Conservation (phyloP, 2,888 invertebrate species). For the Lysandra coridon region DNA sequence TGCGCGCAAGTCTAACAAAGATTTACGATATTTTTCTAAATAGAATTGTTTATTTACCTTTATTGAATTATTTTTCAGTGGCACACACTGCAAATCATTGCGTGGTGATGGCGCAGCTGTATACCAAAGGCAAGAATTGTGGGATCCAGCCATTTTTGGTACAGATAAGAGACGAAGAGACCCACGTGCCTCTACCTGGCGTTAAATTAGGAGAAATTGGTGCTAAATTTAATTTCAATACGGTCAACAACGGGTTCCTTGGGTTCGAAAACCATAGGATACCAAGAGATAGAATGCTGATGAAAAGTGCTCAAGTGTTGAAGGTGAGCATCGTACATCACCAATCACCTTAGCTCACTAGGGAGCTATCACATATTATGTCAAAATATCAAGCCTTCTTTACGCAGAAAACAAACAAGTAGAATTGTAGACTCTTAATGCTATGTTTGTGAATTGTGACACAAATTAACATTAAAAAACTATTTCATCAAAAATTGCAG, state of each 20-base stretch:
- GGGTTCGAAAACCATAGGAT: slow-evolving; percentile 93
- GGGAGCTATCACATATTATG: too few relatives aligned
- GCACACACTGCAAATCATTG: slow-evolving; percentile 95
- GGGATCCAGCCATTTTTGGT: slow-evolving; percentile 97
- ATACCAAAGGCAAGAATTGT: slow-evolving; percentile 87
- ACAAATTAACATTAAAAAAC: too few relatives aligned
- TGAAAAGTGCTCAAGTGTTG: slow-evolving; percentile 93
- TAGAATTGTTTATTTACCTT: background rate
- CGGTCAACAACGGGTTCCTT: slow-evolving; percentile 95
- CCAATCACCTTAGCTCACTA: too few relatives aligned
- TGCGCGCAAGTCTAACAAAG: too few relatives aligned
- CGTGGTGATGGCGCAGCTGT: slow-evolving; percentile 94
- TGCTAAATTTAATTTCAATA: slow-evolving; percentile 93
- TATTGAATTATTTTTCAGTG: slow-evolving; percentile 77
- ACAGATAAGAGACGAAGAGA: slow-evolving; percentile 93
- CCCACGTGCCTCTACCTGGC: slow-evolving; percentile 91
- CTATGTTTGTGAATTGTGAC: too few relatives aligned
- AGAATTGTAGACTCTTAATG: too few relatives aligned
- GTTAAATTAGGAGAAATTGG: slow-evolving; percentile 97
- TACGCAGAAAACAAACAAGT: too few relatives aligned
- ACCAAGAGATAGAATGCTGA: slow-evolving; percentile 92
- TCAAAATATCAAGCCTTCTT: too few relatives aligned
- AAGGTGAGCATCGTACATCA: slow-evolving; percentile 56
- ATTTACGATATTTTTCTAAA: too few relatives aligned
- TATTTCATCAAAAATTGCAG: too few relatives aligned